phyloP scores from a whole-genome alignment of 1,140 invertebrate species.

The Aphidius gifuensis region DNA sequence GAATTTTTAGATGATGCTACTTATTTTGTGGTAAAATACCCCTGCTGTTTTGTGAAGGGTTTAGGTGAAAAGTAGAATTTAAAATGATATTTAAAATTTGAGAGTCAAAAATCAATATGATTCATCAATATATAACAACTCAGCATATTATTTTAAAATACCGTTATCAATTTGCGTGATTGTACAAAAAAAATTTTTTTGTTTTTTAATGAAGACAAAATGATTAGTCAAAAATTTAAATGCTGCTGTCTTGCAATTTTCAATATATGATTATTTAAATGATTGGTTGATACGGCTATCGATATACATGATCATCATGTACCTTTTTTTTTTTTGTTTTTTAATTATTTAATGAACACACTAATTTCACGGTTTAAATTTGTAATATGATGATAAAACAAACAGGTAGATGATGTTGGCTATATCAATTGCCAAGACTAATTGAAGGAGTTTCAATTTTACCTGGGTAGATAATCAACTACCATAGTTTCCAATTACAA shows the following conservation, averaged over 20 bases:
- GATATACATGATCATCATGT: too few species aligned
- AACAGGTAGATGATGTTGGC: too few species aligned
- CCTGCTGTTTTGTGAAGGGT: constrained; percentile 17
- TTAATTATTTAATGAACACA: too few species aligned
- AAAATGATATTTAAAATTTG: constrained; percentile 31
- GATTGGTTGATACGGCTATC: too few species aligned
- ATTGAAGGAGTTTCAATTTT: too few species aligned
- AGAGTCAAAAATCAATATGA: constrained; percentile 21
- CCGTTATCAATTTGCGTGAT: constrained; percentile 44
- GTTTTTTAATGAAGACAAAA: background rate
- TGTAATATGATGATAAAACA: too few species aligned
- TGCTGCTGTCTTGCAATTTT: background rate
- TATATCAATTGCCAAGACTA: too few species aligned
- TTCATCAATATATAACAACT: constrained; percentile 23
- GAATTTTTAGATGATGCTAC: constrained; percentile 11
- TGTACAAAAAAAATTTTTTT: constrained; percentile 25
- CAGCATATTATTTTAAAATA: constrained; percentile 32
- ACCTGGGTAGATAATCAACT: too few species aligned
- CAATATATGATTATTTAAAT: too few species aligned
- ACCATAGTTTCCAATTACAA: background rate
- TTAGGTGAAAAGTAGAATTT: constrained; percentile 19
- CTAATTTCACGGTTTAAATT: too few species aligned
- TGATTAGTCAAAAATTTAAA: too few species aligned
- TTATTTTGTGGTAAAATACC: constrained; percentile 13
- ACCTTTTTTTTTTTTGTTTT: too few species aligned